Evolutionary conservation across 2,888 invertebrate genomes (phyloP), one percentile per base, ranked within the genome.

Genomic region (Tenthredo distinguenda): DNA sequence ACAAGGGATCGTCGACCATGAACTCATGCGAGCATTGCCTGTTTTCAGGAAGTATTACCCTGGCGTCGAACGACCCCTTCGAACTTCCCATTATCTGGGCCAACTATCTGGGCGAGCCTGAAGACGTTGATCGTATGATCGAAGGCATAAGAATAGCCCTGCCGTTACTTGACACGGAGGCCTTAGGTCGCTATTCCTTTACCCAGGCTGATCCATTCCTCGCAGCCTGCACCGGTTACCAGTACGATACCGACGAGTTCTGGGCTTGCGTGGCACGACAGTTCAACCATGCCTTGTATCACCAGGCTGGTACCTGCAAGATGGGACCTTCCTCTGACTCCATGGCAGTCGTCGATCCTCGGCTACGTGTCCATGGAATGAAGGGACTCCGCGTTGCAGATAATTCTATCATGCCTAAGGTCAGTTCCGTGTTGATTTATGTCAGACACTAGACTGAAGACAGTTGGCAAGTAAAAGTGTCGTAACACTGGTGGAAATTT

Each of bases 221-320:
- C 0, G 18, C 86, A 0, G 81, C 86, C 6, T 93, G 92, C 76
- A 87, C 88, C 12, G n/a, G 85, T 2, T 81, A 87, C 72, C 82
- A 87, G 81, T 88, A 84, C 4, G 81, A 85, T 12, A 94, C 94
- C 0, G 97, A 97, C 89, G 95, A 95, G 31, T 97, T 96, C 93
- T 97, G 97, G 96, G 95, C 94, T 83, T 98, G 98, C 90, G 95
- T 96, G 0, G 95, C 96, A 0, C 94, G 94, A 86, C 95, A 95
- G 72, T 94, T 96, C 85, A 97, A 97, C 0, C 96, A 96, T 0
- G 96, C 97, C 0, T 97, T 97, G 93, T 97, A 97, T 92, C 97
- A 97, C 91, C 97, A 97, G 92, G 96, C 95, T 0, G 97, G 97
- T 15, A 96, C 96, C 0, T 96, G 96, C 91, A 97, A 97, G 94